Conservation (phyloP, 2,888 invertebrate species). For the Ephialtes manifestator region DNA sequence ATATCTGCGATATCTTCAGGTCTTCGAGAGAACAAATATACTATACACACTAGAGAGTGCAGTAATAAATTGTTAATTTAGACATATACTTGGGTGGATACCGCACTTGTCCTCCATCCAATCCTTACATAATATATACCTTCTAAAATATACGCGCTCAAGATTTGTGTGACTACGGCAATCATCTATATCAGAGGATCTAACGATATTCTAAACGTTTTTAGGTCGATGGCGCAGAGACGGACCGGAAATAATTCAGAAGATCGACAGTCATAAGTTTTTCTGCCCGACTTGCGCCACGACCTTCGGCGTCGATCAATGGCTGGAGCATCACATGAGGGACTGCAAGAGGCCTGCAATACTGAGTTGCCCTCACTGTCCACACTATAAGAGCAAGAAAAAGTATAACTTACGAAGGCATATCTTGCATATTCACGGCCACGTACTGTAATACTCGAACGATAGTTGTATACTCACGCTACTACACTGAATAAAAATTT, state of each 20-base stretch:
- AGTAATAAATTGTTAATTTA: constrained; percentile 66
- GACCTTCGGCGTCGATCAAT: constrained; percentile 88
- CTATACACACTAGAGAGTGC: constrained; percentile 33
- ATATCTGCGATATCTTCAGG: constrained; percentile 50
- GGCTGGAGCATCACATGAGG: constrained; percentile 84
- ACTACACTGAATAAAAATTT: constrained; percentile 28
- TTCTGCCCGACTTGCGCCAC: constrained; percentile 87
- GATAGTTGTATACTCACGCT: constrained; percentile 45
- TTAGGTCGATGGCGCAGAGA: constrained; percentile 62
- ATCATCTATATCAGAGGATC: neutral
- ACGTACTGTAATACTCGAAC: constrained; percentile 47
- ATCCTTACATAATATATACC: constrained; percentile 17
- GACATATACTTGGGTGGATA: constrained; percentile 18
- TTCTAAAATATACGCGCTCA: constrained; percentile 11
- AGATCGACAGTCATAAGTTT: constrained; percentile 75
- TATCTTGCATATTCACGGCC: constrained; percentile 78
- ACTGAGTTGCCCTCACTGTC: constrained; percentile 83
- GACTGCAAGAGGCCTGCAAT: constrained; percentile 85
- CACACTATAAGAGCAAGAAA: constrained; percentile 82
- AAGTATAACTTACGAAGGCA: constrained; percentile 84
- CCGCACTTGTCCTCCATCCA: constrained; percentile 36
- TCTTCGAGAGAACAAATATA: constrained; percentile 29
- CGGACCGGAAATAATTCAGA: constrained; percentile 44
- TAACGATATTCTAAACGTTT: constrained; percentile 59
- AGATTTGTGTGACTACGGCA: neutral